Conservation (phyloP, 1,140 invertebrate genomes). For the Drosophila athabasca region DNA sequence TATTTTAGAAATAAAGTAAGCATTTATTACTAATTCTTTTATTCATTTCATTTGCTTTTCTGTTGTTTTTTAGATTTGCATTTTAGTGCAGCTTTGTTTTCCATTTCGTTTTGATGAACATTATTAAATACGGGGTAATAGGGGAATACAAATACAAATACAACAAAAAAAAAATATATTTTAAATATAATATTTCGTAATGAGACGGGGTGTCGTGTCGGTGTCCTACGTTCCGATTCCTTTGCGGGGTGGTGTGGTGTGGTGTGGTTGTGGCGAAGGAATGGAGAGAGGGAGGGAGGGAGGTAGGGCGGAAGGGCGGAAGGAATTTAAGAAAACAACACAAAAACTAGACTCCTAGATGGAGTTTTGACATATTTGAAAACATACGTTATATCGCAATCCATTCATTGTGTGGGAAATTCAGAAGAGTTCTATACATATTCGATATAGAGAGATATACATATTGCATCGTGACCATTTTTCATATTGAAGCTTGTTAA, state of each 20-base stretch:
- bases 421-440: neutral
- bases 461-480: conserved; percentile 70
- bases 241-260: conserved; percentile 16
- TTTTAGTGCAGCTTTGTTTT: conserved; percentile 60
- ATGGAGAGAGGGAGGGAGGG: neutral
- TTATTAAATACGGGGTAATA: conserved; percentile 59
- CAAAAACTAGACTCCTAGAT: conserved; percentile 18
- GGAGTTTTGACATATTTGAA: conserved; percentile 11
- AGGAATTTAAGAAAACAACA: conserved; percentile 41
- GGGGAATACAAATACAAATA: conserved; percentile 52
- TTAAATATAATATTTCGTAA: conserved; percentile 64
- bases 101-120: conserved; percentile 70
- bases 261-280: neutral
- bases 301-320: conserved; percentile 1
- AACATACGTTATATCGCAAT: conserved; percentile 8
- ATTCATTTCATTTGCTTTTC: conserved; percentile 41
- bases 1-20: conserved; percentile 82
- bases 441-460: conserved; percentile 33
- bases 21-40: conserved; percentile 77
- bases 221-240: conserved; percentile 3
- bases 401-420: conserved; percentile 17
- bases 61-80: conserved; percentile 62
- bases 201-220: conserved; percentile 24
- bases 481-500: conserved; percentile 59
- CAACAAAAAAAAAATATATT: conserved; percentile 79